phyloP scores from a whole-genome alignment of 2,113 vertebrate genomes.

The Monarcha castaneiventris region DNA sequence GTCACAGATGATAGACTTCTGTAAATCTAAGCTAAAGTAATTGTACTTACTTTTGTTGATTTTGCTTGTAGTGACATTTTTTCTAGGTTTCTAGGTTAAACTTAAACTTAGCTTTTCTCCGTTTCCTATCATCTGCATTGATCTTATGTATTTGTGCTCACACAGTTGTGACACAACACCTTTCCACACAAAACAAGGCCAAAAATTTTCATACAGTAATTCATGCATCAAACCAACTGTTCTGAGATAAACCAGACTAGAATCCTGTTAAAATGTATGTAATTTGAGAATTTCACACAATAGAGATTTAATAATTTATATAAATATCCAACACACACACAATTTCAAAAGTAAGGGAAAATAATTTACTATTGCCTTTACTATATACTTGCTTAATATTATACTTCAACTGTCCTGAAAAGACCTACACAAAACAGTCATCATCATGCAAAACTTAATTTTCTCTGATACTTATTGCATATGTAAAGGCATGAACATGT shows the following conservation, averaged over 20 bases:
- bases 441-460: neutral
- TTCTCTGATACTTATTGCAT: neutral
- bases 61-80: neutral
- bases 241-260: neutral
- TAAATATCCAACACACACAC: neutral
- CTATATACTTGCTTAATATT: neutral
- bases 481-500: neutral
- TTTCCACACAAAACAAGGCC: neutral
- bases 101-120: neutral
- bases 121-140: neutral
- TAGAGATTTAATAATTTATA: neutral
- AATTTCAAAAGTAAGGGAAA: neutral
- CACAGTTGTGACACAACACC: fast-evolving
- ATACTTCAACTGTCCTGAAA: neutral
- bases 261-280: neutral
- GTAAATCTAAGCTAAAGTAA: neutral
- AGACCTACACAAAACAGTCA: neutral
- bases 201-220: neutral
- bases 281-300: neutral
- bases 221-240: neutral
- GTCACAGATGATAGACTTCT: neutral
- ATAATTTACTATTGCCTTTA: neutral
- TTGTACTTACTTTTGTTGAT: neutral
- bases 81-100: neutral
- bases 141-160: neutral